These are phyloP conservation scores for Caenorhabditis japonica DNA, from an alignment of 2,888 invertebrate genomes.

Conservation along the genomic window DNA sequence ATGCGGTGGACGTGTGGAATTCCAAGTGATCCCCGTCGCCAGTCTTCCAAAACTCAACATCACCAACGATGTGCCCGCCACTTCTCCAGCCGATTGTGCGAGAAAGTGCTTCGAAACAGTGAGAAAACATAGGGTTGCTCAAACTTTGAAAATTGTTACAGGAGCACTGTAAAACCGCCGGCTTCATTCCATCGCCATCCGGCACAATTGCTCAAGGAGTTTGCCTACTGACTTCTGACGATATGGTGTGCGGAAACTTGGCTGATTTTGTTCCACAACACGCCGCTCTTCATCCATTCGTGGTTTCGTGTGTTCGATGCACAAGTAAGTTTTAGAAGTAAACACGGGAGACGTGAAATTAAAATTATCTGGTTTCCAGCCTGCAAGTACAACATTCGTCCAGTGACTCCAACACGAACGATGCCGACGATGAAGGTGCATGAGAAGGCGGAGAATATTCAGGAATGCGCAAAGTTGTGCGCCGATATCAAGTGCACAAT, in stretches of 20 bases:
- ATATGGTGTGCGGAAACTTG: conserved; percentile 63
- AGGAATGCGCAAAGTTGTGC: conserved; percentile 73
- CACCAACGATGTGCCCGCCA: conserved; percentile 75
- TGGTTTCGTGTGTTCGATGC: conserved; percentile 75
- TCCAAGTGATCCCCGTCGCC: conserved; percentile 72
- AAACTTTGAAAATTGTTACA: conserved; percentile 37
- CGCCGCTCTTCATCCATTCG: conserved; percentile 73
- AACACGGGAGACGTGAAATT: too few species aligned
- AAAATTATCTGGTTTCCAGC: conserved; percentile 52
- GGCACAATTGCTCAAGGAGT: conserved; percentile 71
- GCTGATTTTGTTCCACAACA: conserved; percentile 73
- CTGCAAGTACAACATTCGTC: conserved; percentile 71
- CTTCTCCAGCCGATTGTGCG: conserved; percentile 76
- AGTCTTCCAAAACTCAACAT: conserved; percentile 72
- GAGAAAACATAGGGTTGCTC: background rate
- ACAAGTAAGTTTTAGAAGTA: conserved; percentile 60
- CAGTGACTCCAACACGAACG: conserved; percentile 61
- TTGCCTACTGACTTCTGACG: conserved; percentile 74
- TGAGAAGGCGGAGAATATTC: conserved; percentile 64
- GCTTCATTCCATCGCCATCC: conserved; percentile 74
- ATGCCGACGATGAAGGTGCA: conserved; percentile 66
- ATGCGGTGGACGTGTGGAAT: conserved; percentile 73
- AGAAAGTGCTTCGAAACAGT: conserved; percentile 74
- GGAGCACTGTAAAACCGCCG: conserved; percentile 73
- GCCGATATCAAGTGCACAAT: conserved; percentile 65